phyloP scores from a whole-genome alignment of 2,888 invertebrate genomes.

The Gymnocheta viridis region DNA sequence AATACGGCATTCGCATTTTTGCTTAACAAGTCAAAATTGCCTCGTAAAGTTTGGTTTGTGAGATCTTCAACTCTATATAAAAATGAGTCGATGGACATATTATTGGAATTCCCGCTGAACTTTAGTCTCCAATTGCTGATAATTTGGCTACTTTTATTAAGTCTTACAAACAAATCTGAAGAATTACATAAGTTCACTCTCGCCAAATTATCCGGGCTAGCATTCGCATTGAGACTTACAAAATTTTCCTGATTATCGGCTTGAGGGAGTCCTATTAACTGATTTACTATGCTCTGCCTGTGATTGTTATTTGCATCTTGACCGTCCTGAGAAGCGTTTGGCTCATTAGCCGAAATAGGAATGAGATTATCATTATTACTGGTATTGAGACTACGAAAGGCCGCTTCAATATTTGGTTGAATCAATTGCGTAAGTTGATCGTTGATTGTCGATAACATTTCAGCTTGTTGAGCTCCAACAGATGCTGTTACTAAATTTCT shows the following conservation, averaged over 20 bases:
- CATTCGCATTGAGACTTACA: too few relatives aligned
- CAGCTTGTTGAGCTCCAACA: slow-evolving; percentile 24
- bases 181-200: not conserved
- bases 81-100: slow-evolving; percentile 49
- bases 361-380: too few relatives aligned
- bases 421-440: too few relatives aligned
- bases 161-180: not conserved
- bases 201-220: not conserved
- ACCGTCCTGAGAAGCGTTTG: too few relatives aligned
- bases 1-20: slow-evolving; percentile 34
- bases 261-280: too few relatives aligned
- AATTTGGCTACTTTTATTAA: slow-evolving; percentile 34
- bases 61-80: slow-evolving; percentile 44
- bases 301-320: too few relatives aligned
- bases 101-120: not conserved
- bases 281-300: too few relatives aligned
- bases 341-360: too few relatives aligned
- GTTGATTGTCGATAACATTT: not conserved
- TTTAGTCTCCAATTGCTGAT: slow-evolving; percentile 52
- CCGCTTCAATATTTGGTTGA: too few relatives aligned
- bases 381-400: too few relatives aligned
- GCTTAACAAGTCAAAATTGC: slow-evolving; percentile 37
- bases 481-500: slow-evolving; percentile 1
- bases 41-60: slow-evolving; percentile 23
- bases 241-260: too few relatives aligned